Evolutionary conservation across 1,140 invertebrate species (phyloP), one percentile per base, ranked within the genome.

Genomic region (Mya arenaria): DNA sequence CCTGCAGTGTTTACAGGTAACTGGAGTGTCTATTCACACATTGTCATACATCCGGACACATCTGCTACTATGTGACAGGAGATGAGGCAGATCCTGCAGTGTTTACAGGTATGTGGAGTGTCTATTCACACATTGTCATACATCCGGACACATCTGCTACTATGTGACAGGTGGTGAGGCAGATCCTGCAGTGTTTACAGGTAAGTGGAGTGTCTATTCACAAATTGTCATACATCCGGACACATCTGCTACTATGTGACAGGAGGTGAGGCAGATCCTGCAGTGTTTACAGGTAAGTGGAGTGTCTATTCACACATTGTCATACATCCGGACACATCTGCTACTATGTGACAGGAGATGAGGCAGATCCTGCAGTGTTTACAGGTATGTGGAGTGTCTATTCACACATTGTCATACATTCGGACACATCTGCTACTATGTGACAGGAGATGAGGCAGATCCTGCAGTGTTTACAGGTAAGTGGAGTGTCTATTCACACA

Each of bases 221-320:
- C 99, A 36, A 98, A 98, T 0, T 99, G 98, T 90, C 99, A 99
- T 88, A 99, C 99, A 0, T 94, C 94, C 15, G 98, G 98, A 0
- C 98, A 99, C 88, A 97, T 99, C 87, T 99, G 94, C 84, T 94
- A 93, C 79, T 93, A 86, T 84, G 87, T 93, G 0, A 88, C 83
- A 15, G 87, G 83, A n/a, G 72, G 79, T 19, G 69, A 84, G 37
- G 93, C 92, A 39, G 89, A 94, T 65, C 94, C 95, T 41, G 95
- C 95, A 58, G 97, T 99, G 17, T 99, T 99, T 91, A 99, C 98
- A 86, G 98, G 97, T 97, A 48, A 52, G 48, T 52, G 25, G 4
- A 8, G 48, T 17, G 17, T 23, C 19, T 10, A 52, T 52, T n/a
- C n/a, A n/a, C n/a, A n/a, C n/a, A n/a, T n/a, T n/a, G n/a, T n/a